Conservation (phyloP, 2,797 vertebrate genomes). For the Leucoraja ocellata region DNA sequence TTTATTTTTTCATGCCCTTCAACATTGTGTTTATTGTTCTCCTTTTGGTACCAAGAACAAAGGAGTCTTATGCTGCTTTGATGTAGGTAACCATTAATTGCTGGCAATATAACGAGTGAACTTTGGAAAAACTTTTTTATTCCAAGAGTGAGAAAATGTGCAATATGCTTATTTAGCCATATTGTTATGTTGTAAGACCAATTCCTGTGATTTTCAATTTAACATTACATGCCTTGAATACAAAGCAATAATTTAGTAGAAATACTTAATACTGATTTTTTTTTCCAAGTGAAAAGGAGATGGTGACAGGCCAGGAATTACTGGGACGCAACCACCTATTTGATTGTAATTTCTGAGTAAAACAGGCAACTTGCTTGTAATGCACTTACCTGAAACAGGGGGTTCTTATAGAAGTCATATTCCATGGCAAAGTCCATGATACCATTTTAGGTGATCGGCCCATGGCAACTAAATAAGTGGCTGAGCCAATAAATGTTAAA, state of each 20-base stretch:
- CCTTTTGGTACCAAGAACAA: not conserved
- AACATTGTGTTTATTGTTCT: conserved; percentile 32
- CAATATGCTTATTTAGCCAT: not conserved
- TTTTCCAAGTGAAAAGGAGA: not conserved
- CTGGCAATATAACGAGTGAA: conserved; percentile 3
- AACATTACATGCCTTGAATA: not conserved
- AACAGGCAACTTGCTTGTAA: not conserved
- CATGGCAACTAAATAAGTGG: not conserved
- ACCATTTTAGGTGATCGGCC: not conserved
- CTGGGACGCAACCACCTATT: too few relatives aligned
- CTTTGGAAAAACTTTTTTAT: conserved; percentile 2
- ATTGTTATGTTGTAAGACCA: not conserved
- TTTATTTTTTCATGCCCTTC: not conserved
- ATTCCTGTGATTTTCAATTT: not conserved
- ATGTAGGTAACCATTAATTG: conserved; percentile 27
- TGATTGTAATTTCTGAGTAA: not conserved
- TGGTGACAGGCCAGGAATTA: not conserved
- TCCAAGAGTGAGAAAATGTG: not conserved
- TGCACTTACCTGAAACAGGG: not conserved
- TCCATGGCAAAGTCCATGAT: not conserved
- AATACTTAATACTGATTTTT: not conserved
- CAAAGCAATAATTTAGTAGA: not conserved
- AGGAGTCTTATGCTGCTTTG: conserved; percentile 12
- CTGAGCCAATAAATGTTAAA: not conserved
- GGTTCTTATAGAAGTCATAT: not conserved